These are phyloP conservation scores for Carcina quercana DNA, from an alignment of 2,888 invertebrate species.

Conservation along the genomic window DNA sequence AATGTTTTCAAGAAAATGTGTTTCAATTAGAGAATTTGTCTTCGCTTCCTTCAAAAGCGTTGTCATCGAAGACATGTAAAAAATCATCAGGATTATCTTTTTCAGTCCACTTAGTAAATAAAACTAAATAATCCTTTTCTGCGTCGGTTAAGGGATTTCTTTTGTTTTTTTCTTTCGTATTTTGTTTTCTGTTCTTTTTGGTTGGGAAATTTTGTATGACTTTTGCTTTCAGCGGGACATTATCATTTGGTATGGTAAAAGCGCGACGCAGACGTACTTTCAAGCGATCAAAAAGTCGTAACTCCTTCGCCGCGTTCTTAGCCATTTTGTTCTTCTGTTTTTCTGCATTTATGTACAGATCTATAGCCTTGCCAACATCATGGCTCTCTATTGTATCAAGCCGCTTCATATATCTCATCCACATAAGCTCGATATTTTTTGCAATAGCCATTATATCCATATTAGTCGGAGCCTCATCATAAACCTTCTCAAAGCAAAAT, in stretches of 20 bases:
- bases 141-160: slow-evolving; percentile 32
- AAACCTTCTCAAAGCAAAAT: slow-evolving; percentile 76
- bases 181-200: slow-evolving; percentile 13
- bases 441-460: slow-evolving; percentile 72
- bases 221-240: slow-evolving; percentile 29
- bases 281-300: slow-evolving; percentile 62
- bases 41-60: slow-evolving; percentile 9
- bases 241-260: too few relatives aligned
- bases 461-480: slow-evolving; percentile 73
- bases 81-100: slow-evolving; percentile 45
- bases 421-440: slow-evolving; percentile 72
- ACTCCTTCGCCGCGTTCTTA: slow-evolving; percentile 72
- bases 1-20: slow-evolving; percentile 52
- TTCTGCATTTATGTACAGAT: slow-evolving; percentile 65
- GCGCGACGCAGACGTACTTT: slow-evolving; percentile 57
- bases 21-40: slow-evolving; percentile 20
- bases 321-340: slow-evolving; percentile 64
- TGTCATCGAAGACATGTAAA: slow-evolving; percentile 25
- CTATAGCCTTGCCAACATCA: slow-evolving; percentile 66
- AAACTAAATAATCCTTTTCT: slow-evolving; percentile 47
- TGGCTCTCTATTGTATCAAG: slow-evolving; percentile 73
- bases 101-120: slow-evolving; percentile 59
- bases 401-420: slow-evolving; percentile 59
- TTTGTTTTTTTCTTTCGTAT: slow-evolving; percentile 16
- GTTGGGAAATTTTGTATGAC: slow-evolving; percentile 8